These are phyloP conservation scores for Mesembrinibis cayennensis DNA, from an alignment of 2,113 vertebrate species.

Conservation along the genomic window DNA sequence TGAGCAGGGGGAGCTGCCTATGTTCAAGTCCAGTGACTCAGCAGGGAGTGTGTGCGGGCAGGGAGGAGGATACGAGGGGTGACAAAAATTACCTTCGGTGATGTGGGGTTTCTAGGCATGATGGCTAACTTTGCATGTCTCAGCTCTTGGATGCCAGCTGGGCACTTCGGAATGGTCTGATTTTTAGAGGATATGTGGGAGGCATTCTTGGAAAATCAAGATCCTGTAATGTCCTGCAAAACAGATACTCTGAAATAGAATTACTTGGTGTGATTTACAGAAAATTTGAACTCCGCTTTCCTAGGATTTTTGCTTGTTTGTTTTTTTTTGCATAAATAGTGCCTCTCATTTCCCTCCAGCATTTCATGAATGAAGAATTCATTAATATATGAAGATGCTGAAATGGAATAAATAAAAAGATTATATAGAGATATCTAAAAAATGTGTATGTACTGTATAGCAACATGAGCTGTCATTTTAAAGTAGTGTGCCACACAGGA, in stretches of 20 bases:
- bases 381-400: neutral
- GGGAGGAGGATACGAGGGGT: neutral
- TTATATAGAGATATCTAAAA: neutral
- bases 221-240: neutral
- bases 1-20: neutral
- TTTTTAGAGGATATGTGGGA: neutral
- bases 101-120: neutral
- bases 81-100: neutral
- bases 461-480: neutral
- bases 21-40: neutral
- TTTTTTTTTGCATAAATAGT: neutral
- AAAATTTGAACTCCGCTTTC: neutral
- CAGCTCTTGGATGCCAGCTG: neutral
- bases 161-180: neutral
- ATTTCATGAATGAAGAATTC: neutral
- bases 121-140: neutral
- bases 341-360: neutral
- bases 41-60: fast-evolving
- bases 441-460: neutral
- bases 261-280: neutral
- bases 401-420: neutral
- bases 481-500: neutral
- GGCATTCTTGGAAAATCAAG: neutral
- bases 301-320: neutral
- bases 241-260: neutral